Evolutionary conservation across 1,140 invertebrate genomes (phyloP).

Genomic region (Pemphigus obesinymphae): DNA sequence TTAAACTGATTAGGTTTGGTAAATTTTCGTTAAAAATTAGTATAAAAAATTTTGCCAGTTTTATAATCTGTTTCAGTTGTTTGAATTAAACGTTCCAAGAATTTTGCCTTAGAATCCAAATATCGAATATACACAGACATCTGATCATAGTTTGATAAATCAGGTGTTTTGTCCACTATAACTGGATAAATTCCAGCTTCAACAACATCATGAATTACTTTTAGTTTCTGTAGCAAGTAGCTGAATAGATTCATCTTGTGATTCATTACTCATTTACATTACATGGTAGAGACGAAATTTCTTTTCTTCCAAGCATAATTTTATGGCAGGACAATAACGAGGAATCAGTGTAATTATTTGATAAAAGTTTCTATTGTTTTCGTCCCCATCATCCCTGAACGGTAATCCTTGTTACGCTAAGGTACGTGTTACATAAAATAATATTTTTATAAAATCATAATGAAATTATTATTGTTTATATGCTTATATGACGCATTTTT

Average conservation of each 20-base stretch:
- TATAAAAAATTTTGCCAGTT: background rate
- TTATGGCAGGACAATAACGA: background rate
- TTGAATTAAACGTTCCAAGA: background rate
- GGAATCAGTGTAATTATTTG: background rate
- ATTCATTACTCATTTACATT: constrained; percentile 9
- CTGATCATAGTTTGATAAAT: background rate
- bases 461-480: background rate
- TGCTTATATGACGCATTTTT: background rate
- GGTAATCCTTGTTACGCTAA: background rate
- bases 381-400: background rate
- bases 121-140: background rate
- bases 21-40: too few species aligned
- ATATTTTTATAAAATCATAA: background rate
- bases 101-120: background rate
- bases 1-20: too few species aligned
- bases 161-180: background rate
- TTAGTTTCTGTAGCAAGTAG: background rate
- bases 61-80: background rate
- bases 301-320: background rate
- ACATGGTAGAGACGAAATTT: background rate
- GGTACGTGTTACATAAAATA: background rate
- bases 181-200: background rate
- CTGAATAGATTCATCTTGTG: constrained; percentile 20
- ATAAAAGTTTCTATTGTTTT: background rate
- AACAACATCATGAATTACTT: background rate